A percentile compares a stretch with the other conserved stretches of the same genome.
phyloP scores from a whole-genome alignment of 1,140 invertebrate species.

The Daktulosphaira vitifoliae region DNA sequence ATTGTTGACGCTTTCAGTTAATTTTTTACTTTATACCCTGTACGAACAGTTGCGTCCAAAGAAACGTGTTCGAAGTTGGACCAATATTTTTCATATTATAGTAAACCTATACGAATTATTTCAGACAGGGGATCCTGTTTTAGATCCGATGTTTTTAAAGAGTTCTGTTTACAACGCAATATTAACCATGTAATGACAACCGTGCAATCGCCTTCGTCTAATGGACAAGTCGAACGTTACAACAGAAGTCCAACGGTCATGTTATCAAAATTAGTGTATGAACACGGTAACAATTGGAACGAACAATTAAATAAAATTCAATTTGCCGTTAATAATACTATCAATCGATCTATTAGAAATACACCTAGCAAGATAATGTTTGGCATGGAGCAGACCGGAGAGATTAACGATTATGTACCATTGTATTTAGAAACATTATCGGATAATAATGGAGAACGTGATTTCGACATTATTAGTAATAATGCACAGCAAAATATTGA shows the following conservation, averaged over 20 bases:
- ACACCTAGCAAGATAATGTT: constrained; percentile 36
- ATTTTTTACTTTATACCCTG: constrained; percentile 35
- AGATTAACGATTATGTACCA: no score
- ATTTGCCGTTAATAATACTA: constrained; percentile 35
- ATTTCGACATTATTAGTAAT: no score
- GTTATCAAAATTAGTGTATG: neutral
- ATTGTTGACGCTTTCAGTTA: constrained; percentile 40
- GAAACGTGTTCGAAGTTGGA: constrained; percentile 25
- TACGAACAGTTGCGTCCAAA: constrained; percentile 32
- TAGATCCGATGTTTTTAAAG: constrained; percentile 33
- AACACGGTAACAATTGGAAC: constrained; percentile 28
- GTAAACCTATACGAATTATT: constrained; percentile 33
- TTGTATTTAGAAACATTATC: no score
- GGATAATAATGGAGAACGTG: no score
- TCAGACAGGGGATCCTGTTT: constrained; percentile 36
- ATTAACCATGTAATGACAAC: constrained; percentile 5
- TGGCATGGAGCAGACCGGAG: no score
- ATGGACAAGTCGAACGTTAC: neutral
- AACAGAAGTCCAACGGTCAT: neutral
- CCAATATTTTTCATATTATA: constrained; percentile 33
- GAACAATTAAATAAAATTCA: constrained; percentile 29
- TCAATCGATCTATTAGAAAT: constrained; percentile 30
- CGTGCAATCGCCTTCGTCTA: neutral
- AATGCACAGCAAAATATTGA: no score
- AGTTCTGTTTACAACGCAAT: constrained; percentile 24